A percentile compares a stretch with the other conserved stretches of the same genome.
Evolutionary conservation across 1,140 invertebrate species (phyloP).

Genomic region (Tribolium castaneum): DNA sequence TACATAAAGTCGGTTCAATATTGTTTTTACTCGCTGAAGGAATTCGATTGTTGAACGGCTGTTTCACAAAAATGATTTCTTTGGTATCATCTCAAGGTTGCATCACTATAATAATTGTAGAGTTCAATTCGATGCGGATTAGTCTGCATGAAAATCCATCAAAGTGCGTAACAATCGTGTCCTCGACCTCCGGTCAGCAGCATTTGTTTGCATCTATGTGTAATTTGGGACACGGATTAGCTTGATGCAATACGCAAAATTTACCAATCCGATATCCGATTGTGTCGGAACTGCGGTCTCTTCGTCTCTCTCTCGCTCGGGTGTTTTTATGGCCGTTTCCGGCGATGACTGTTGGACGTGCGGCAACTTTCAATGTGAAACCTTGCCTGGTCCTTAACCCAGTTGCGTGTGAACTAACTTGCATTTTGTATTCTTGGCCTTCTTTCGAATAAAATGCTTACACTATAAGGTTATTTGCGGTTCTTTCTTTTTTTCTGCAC

Average conservation of each 20-base stretch:
- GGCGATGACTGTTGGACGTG: slow-evolving; percentile 48
- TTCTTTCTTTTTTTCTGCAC: slow-evolving; percentile 39
- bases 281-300: slow-evolving; percentile 40
- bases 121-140: background rate
- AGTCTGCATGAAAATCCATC: slow-evolving; percentile 11
- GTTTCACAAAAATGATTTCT: background rate
- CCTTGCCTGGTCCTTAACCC: slow-evolving; percentile 60
- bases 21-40: background rate
- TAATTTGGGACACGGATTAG: slow-evolving; percentile 37
- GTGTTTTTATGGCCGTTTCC: slow-evolving; percentile 41
- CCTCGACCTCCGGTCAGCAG: slow-evolving; percentile 22
- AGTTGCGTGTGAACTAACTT: slow-evolving; percentile 61
- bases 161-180: background rate
- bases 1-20: slow-evolving; percentile 11
- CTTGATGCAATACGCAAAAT: slow-evolving; percentile 53
- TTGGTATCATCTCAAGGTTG: background rate
- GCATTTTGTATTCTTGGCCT: slow-evolving; percentile 63
- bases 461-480: slow-evolving; percentile 55
- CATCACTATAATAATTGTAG: slow-evolving; percentile 14
- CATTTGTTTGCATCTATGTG: slow-evolving; percentile 22
- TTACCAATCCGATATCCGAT: slow-evolving; percentile 50
- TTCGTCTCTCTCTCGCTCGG: slow-evolving; percentile 44
- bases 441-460: slow-evolving; percentile 56
- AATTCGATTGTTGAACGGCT: slow-evolving; percentile 14
- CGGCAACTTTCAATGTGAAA: slow-evolving; percentile 52